Evolutionary conservation across 2,888 invertebrate genomes (phyloP).

Genomic region (Zootermopsis nevadensis): DNA sequence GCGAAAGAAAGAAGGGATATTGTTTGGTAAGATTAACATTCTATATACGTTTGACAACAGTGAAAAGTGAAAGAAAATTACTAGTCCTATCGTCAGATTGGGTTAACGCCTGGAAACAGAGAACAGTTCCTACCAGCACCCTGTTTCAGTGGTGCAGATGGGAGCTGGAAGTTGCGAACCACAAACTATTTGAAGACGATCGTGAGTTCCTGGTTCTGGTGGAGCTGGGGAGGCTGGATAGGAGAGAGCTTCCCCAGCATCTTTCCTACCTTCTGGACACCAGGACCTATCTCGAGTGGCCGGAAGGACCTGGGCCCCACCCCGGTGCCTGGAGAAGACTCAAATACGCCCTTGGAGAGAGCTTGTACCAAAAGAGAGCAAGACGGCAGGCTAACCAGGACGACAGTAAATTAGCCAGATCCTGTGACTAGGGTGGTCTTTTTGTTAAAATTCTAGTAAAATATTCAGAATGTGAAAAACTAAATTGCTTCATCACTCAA

Average conservation of each 20-base stretch:
- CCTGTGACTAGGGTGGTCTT: background rate
- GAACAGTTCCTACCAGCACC: too few relatives aligned
- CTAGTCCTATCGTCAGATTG: too few relatives aligned
- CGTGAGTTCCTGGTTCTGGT: slow-evolving; percentile 46
- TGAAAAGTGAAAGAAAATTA: too few relatives aligned
- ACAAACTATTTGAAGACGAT: slow-evolving; percentile 48
- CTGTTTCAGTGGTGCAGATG: slow-evolving; percentile 44
- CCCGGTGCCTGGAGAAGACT: background rate
- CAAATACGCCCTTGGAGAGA: background rate
- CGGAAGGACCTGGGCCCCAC: background rate
- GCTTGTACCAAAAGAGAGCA: background rate
- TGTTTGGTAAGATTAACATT: too few relatives aligned
- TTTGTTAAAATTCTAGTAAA: too few relatives aligned
- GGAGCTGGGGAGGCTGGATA: slow-evolving; percentile 46
- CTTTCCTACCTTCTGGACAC: slow-evolving; percentile 61
- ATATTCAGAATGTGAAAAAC: too few relatives aligned
- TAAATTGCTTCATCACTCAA: too few relatives aligned
- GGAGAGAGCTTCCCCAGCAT: slow-evolving; percentile 55
- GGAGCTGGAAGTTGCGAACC: slow-evolving; percentile 48
- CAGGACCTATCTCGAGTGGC: slow-evolving; percentile 52
- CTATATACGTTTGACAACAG: too few relatives aligned
- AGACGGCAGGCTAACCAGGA: background rate
- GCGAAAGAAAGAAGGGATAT: too few relatives aligned
- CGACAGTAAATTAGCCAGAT: background rate
- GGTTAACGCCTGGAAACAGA: too few relatives aligned